Conservation (phyloP, 2,113 vertebrate genomes). For the Zosterops borbonicus region DNA sequence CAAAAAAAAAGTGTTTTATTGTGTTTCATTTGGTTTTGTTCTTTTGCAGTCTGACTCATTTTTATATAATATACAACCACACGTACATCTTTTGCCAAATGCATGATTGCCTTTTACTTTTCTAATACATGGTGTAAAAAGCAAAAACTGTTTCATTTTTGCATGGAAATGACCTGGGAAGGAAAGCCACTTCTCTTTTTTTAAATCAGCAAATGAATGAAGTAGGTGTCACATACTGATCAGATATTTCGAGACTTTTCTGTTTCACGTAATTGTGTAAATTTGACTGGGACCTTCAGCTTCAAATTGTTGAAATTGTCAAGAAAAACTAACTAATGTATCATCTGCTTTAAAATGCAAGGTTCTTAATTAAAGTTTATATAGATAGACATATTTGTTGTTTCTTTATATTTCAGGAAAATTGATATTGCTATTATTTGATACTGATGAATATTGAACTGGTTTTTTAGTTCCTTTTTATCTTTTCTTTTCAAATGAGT, state of each 20-base stretch:
- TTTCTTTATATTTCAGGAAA: slow-evolving; percentile 82
- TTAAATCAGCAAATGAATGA: slow-evolving; percentile 61
- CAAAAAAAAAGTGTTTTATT: slow-evolving; percentile 64
- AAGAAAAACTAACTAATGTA: slow-evolving; percentile 72
- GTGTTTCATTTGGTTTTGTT: slow-evolving; percentile 59
- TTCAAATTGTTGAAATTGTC: slow-evolving; percentile 66
- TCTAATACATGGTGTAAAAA: slow-evolving; percentile 74
- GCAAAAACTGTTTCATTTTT: slow-evolving; percentile 74
- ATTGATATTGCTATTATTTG: slow-evolving; percentile 78
- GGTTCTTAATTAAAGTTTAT: slow-evolving; percentile 85
- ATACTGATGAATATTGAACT: slow-evolving; percentile 78
- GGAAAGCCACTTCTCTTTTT: slow-evolving; percentile 64
- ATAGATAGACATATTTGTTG: slow-evolving; percentile 81
- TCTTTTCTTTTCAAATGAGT: slow-evolving; percentile 77
- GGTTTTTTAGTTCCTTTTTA: slow-evolving; percentile 80
- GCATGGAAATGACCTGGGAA: slow-evolving; percentile 80
- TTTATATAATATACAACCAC: slow-evolving; percentile 70
- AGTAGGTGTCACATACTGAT: slow-evolving; percentile 69
- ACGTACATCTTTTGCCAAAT: slow-evolving; percentile 85
- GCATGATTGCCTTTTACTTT: slow-evolving; percentile 92
- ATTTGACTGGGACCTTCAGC: slow-evolving; percentile 79
- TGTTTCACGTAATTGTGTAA: slow-evolving; percentile 65
- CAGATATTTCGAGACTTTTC: slow-evolving; percentile 67
- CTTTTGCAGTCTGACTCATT: slow-evolving; percentile 69
- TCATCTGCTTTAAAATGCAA: slow-evolving; percentile 75